Percentiles rank a stretch among this genome's conserved stretches.
These are phyloP conservation scores for Xenopus tropicalis DNA, from an alignment of 2,113 vertebrate genomes.

Conservation along the genomic window UCB_Xtro_10.0 CM004446.2:98722501-98723000, in stretches of 20 bases:
- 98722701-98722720: slow-evolving; percentile 24
- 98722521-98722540: too few species aligned
- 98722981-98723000: too few species aligned
- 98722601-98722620: slow-evolving; percentile 16
- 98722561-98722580: too few species aligned
- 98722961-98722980: neutral
- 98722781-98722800: neutral
- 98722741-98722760: slow-evolving; percentile 18
- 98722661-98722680: slow-evolving; percentile 30
- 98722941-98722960: neutral
- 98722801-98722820: neutral
- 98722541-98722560: too few species aligned
- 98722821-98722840: neutral
- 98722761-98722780: slow-evolving; percentile 18
- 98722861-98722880: neutral
- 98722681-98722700: slow-evolving; percentile 35
- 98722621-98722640: slow-evolving; percentile 7
- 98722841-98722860: neutral
- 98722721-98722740: slow-evolving; percentile 12
- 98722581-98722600: too few species aligned
- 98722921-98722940: too few species aligned
- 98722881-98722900: too few species aligned
- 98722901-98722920: too few species aligned
- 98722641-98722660: slow-evolving; percentile 35
- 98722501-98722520: too few species aligned